These are phyloP conservation scores for Cryptocephalus primarius DNA, from an alignment of 2,888 invertebrate genomes.

Conservation along the genomic window DNA sequence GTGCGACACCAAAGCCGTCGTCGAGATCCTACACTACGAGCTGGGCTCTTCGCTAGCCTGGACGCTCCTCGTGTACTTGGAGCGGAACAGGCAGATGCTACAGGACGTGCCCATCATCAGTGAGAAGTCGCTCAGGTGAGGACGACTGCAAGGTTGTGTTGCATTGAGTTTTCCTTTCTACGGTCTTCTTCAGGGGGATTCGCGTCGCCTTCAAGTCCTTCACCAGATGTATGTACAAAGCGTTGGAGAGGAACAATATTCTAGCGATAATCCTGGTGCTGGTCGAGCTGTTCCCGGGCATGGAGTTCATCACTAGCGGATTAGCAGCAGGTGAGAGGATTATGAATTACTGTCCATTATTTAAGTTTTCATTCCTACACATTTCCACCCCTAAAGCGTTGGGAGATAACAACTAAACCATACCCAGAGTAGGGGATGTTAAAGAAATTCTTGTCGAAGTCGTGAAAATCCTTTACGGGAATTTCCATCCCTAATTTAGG, in stretches of 20 bases:
- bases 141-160: neutral
- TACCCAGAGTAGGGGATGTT: no score
- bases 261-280: slow-evolving; percentile 20
- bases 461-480: no score
- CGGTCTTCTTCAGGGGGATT: slow-evolving; percentile 2
- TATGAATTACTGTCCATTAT: neutral
- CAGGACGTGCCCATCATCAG: slow-evolving; percentile 1
- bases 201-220: slow-evolving; percentile 2
- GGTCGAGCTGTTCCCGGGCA: slow-evolving; percentile 21
- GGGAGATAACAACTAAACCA: no score
- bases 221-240: slow-evolving; percentile 5
- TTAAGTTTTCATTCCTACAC: neutral
- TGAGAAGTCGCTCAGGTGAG: neutral
- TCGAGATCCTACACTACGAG: neutral
- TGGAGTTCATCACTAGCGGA: slow-evolving; percentile 16
- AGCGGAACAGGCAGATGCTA: slow-evolving; percentile 5
- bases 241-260: slow-evolving; percentile 21
- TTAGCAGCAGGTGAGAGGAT: slow-evolving; percentile 20
- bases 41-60: slow-evolving; percentile 12
- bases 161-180: neutral
- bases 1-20: neutral
- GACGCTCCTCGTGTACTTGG: slow-evolving; percentile 10
- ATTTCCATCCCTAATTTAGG: no score
- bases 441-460: no score
- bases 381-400: no score